Conservation (phyloP, 2,888 invertebrate genomes). For the Seira ritae region DNA sequence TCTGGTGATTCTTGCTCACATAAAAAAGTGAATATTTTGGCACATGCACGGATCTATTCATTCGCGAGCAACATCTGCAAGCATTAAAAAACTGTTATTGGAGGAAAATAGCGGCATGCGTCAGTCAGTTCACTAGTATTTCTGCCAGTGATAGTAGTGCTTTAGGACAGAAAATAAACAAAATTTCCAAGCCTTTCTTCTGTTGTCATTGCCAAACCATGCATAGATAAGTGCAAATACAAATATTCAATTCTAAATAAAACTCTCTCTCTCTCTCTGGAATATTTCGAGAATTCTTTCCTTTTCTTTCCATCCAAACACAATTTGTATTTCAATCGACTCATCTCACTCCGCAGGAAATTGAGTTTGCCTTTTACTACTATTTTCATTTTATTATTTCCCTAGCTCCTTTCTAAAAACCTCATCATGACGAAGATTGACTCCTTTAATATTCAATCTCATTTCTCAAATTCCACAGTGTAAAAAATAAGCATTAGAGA, state of each 20-base stretch:
- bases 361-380: background rate
- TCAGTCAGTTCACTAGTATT: background rate
- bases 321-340: background rate
- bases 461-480: constrained; percentile 40
- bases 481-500: too few relatives aligned
- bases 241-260: too few relatives aligned
- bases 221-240: too few relatives aligned
- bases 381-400: background rate
- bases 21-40: constrained; percentile 14
- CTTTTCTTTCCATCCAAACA: constrained; percentile 6
- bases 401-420: constrained; percentile 21
- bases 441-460: constrained; percentile 34
- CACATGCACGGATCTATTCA: background rate
- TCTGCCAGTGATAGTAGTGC: background rate
- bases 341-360: background rate
- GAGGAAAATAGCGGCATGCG: background rate
- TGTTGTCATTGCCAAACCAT: too few relatives aligned
- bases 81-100: constrained; percentile 36
- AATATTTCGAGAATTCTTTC: background rate
- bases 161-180: constrained; percentile 25
- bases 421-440: constrained; percentile 43
- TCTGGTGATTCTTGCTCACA: background rate
- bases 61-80: constrained; percentile 40
- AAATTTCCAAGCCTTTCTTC: too few relatives aligned
- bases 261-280: background rate